phyloP scores from a whole-genome alignment of 1,140 invertebrate species.

The Akabosia matsudoensis region DNA sequence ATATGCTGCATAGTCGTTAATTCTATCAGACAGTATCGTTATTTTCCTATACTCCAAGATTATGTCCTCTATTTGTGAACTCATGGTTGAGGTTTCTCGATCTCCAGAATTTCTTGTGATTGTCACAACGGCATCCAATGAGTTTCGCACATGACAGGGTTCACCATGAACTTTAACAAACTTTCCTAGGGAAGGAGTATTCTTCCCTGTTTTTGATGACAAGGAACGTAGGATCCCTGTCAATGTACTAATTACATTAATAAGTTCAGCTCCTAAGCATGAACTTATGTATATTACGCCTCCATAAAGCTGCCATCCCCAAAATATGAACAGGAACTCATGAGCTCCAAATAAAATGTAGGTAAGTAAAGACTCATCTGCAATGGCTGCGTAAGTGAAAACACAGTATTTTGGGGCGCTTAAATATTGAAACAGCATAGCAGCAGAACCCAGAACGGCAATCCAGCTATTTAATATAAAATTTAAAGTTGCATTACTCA shows the following conservation, averaged over 20 bases:
- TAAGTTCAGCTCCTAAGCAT: conserved; percentile 26
- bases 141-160: too few species aligned
- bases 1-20: conserved; percentile 25
- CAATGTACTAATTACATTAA: not conserved
- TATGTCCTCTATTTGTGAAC: not conserved
- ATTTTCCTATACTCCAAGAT: not conserved
- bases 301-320: conserved; percentile 33
- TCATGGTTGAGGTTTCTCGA: not conserved
- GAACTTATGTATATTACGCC: conserved; percentile 27
- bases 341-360: conserved; percentile 20
- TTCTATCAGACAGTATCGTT: not conserved
- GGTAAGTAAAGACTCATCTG: not conserved
- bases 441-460: conserved; percentile 18
- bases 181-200: too few species aligned
- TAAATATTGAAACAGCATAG: conserved; percentile 26
- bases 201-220: not conserved
- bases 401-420: conserved; percentile 33
- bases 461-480: conserved; percentile 1
- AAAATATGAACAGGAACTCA: conserved; percentile 32
- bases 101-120: not conserved
- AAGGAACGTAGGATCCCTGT: not conserved
- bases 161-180: too few species aligned
- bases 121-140: too few species aligned
- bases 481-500: not conserved
- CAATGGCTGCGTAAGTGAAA: conserved; percentile 13